Base-by-base conservation (phyloP, 1,140 invertebrate genomes). In the Cepaea nemoralis region DNA sequence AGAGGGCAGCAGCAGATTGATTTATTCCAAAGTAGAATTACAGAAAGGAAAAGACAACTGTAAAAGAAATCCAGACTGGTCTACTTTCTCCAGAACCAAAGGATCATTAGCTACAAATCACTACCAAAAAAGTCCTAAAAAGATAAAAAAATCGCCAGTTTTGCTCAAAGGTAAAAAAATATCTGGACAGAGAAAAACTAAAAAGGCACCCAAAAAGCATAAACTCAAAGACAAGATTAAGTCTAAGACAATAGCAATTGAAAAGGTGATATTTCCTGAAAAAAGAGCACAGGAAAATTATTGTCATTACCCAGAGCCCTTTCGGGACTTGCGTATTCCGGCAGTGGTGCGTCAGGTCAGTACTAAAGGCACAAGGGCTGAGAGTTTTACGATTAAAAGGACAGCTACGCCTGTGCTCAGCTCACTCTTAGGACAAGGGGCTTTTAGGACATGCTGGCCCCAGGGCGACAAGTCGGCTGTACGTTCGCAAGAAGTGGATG, bases 331-430 rank as follows among this genome's bases (percentile, higher is more conserved):
- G 24, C 22, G n/a, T 5, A n/a, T n/a, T 22, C 55, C 55, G 5
- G 22, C 12, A 19, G 3, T 22, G 14, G 14, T 59, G 14, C 14
- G 55, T 59, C 55, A n/a, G 22, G 24, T 24, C 22, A 59, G 10
- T 6, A n/a, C 24, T 24, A 19, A 12, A 22, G 22, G 10, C 22
- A 59, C 14, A 10, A 12, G n/a, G 55, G 24, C 10, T 2, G 48
- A 37, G n/a, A 76, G 37, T 33, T 76, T 14, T 39, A 76, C 24
- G 33, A 50, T 76, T 31, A 31, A 40, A 22, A 76, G 45, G 27
- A 76, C 74, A 31, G 74, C n/a, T 12, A 76, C 74, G 5, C 74
- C 74, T 5, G 74, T 59, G 6, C 55, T 76, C 10, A 76, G 37
- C 22, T 76, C 74, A 10, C 35, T 76, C 14, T 27, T 5, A 55